A percentile compares a stretch with the other conserved stretches of the same genome.
Conservation (phyloP, 2,113 vertebrate genomes). For the Pedionomus torquatus region DNA sequence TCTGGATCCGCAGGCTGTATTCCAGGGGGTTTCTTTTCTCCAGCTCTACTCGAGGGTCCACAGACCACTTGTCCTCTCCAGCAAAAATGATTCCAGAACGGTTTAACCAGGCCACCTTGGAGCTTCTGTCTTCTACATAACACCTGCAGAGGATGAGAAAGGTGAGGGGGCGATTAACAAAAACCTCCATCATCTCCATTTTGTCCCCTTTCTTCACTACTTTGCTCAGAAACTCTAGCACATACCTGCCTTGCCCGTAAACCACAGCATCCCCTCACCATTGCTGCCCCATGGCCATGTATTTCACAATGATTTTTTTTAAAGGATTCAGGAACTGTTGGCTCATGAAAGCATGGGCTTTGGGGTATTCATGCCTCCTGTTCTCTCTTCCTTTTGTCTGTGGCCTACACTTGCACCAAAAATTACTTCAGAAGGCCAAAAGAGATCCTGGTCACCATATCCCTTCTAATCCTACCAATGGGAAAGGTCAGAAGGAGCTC, state of each 20-base stretch:
- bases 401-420: background rate
- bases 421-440: background rate
- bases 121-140: slow-evolving; percentile 96
- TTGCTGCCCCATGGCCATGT: background rate
- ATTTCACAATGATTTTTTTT: background rate
- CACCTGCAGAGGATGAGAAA: slow-evolving; percentile 80
- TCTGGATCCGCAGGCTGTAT: slow-evolving; percentile 98
- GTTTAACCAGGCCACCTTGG: slow-evolving; percentile 98
- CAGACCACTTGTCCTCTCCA: slow-evolving; percentile 97
- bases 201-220: background rate
- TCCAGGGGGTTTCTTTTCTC: slow-evolving; percentile 95
- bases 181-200: background rate
- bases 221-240: background rate
- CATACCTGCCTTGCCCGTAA: background rate
- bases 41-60: slow-evolving; percentile 96
- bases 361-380: background rate
- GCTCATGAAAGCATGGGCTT: background rate
- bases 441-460: background rate
- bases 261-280: background rate
- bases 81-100: slow-evolving; percentile 99
- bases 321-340: background rate
- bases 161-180: background rate
- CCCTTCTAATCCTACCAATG: background rate
- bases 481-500: background rate
- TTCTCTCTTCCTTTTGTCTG: background rate